Base-by-base conservation (phyloP, 2,113 vertebrate genomes). In the Litocranius walleri region DNA sequence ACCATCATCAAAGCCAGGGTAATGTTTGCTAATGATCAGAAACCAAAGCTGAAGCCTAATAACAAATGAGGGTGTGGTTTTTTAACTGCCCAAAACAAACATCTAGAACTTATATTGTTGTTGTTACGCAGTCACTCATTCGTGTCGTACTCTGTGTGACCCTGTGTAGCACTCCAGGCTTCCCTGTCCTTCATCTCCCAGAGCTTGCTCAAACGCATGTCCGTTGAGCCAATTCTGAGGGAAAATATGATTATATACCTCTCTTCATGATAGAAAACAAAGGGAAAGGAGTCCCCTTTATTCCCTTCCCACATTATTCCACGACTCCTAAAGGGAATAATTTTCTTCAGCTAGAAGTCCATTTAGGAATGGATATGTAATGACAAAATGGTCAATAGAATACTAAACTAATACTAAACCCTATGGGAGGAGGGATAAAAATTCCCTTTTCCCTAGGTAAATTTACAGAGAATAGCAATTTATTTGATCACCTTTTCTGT, bases 1-100 rank as follows among this genome's bases (percentile, higher is more conserved):
- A 99, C 99, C 97, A 99, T 99, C 98, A 99, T 99, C 99, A 99
- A 99, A 99, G 99, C 99, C 98, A 99, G 99, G 99, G 99, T 99
- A 99, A 99, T 98, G 97, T 94, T 88, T 95, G 80, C 89, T 94
- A 92, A 89, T 92, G 30, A 61, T 19, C 52, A 89, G n/a, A 82
- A 96, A 94, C 91, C 40, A 86, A 94, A 96, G 54, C 14, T 57
- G 57, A 90, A 95, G 21, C 74, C 71, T 94, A 16, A 23, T 90
- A 90, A 57, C 27, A 87, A 29, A 36, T 80, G 80, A 88, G 16
- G 23, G 52, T 85, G 33, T 88, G 48, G 56, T 67, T 97, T 61
- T n/a, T 93, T 84, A 90, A 67, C 8, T 45, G 25, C 15, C 64
- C 25, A 17, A 92, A 94, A 71, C 33, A 96, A 88, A 74, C 54